A percentile compares a stretch with the other conserved stretches of the same genome.
Evolutionary conservation across 1,140 invertebrate genomes (phyloP).

Genomic region (Sipha flava): DNA sequence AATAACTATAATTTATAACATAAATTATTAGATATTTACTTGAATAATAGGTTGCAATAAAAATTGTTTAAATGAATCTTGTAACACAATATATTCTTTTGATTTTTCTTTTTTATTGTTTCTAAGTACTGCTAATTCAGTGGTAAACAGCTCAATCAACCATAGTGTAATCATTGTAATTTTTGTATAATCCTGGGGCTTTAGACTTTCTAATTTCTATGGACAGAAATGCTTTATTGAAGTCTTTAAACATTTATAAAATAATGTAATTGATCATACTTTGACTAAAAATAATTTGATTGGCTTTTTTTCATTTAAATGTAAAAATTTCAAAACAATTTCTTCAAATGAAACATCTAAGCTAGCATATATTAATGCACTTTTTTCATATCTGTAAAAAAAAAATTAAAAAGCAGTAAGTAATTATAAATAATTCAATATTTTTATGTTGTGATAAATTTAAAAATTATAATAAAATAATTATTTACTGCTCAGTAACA

Average conservation of each 20-base stretch:
- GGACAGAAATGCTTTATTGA: conserved; percentile 7
- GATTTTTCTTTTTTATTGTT: conserved; percentile 51
- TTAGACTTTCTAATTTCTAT: conserved; percentile 50
- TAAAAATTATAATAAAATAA: too few species aligned
- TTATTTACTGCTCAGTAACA: conserved; percentile 52
- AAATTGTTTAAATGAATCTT: conserved; percentile 72
- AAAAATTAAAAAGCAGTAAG: neutral
- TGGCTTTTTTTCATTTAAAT: conserved; percentile 70
- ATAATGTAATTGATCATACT: conserved; percentile 43
- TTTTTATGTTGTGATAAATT: too few species aligned
- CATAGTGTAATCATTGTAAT: conserved; percentile 87
- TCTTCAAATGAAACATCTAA: conserved; percentile 90
- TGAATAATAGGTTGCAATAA: conserved; percentile 55
- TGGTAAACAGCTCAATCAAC: conserved; percentile 86
- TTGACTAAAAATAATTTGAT: conserved; percentile 76
- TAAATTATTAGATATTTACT: conserved; percentile 38
- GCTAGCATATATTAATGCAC: conserved; percentile 78
- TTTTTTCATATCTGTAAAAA: conserved; percentile 58
- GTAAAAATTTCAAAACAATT: conserved; percentile 84
- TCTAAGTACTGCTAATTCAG: conserved; percentile 65
- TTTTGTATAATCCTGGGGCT: conserved; percentile 62
- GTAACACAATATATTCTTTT: conserved; percentile 55
- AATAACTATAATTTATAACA: neutral
- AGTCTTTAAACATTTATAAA: neutral
- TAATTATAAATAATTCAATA: too few species aligned